These are phyloP conservation scores for Leistus spinibarbis DNA, from an alignment of 2,888 invertebrate genomes.

Conservation along the genomic window DNA sequence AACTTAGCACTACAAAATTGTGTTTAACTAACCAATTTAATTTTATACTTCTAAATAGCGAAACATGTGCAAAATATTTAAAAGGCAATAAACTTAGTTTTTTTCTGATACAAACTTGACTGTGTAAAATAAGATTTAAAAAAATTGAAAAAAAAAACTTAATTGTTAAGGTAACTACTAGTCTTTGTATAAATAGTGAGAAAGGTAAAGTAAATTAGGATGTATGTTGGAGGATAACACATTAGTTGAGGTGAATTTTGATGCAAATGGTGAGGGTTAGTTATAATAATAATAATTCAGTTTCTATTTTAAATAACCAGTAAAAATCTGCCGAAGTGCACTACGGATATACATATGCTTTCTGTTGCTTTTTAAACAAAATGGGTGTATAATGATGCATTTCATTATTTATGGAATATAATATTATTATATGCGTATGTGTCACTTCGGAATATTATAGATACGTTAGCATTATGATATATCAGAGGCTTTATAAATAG, in stretches of 20 bases:
- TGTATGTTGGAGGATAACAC: slow-evolving; percentile 5
- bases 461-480: slow-evolving; percentile 15
- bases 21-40: neutral
- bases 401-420: too few species aligned
- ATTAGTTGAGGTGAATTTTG: neutral
- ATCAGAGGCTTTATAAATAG: slow-evolving; percentile 39
- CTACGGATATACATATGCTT: neutral
- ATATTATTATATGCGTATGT: neutral
- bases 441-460: slow-evolving; percentile 28
- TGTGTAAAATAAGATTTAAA: neutral
- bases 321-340: neutral
- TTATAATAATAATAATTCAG: slow-evolving; percentile 5
- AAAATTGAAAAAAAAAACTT: neutral
- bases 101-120: neutral
- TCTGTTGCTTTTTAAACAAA: neutral
- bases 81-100: neutral
- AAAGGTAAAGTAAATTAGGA: slow-evolving; percentile 2
- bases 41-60: neutral
- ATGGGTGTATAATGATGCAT: neutral
- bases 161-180: slow-evolving; percentile 11
- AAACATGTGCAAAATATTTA: neutral
- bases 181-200: slow-evolving; percentile 33
- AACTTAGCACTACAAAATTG: neutral
- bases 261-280: slow-evolving; percentile 1
- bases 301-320: slow-evolving; percentile 9